Percentiles rank a stretch among this genome's conserved stretches.
Conservation (phyloP, 2,888 invertebrate species). For the Pinctada fucata region DNA sequence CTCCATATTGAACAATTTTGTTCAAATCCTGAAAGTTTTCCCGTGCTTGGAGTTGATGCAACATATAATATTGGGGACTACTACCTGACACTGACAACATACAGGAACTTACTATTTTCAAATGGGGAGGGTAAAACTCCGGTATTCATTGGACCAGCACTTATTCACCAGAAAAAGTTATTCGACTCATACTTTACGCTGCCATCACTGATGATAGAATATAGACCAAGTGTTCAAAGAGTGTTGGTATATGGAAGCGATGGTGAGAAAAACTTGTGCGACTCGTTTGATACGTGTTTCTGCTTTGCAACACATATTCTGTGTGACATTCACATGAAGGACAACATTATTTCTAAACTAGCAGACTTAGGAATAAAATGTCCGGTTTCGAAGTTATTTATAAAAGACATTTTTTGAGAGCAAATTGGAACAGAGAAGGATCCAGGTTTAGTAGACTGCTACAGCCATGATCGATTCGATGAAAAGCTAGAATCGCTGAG, state of each 20-base stretch:
- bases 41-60: slow-evolving; percentile 8
- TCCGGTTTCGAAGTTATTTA: not conserved
- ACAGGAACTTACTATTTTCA: slow-evolving; percentile 20
- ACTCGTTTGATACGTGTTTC: slow-evolving; percentile 1
- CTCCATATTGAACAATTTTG: slow-evolving; percentile 4
- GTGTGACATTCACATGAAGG: slow-evolving; percentile 20
- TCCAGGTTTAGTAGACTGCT: not conserved
- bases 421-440: not conserved
- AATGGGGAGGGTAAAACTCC: not conserved
- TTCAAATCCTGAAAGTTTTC: not conserved
- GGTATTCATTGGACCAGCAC: slow-evolving; percentile 24
- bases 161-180: slow-evolving; percentile 17
- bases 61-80: slow-evolving; percentile 15
- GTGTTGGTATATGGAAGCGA: slow-evolving; percentile 8
- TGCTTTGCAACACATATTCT: slow-evolving; percentile 6
- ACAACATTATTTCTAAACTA: not conserved
- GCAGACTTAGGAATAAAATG: slow-evolving; percentile 2
- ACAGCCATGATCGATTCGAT: not conserved
- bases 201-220: slow-evolving; percentile 12
- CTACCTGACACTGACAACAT: slow-evolving; percentile 13
- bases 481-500: not conserved
- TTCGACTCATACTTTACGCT: slow-evolving; percentile 23
- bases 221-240: not conserved
- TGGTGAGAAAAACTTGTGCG: slow-evolving; percentile 8
- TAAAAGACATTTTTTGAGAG: not conserved